Base-by-base conservation (phyloP, 2,113 vertebrate species). In the Serilophus lunatus region DNA sequence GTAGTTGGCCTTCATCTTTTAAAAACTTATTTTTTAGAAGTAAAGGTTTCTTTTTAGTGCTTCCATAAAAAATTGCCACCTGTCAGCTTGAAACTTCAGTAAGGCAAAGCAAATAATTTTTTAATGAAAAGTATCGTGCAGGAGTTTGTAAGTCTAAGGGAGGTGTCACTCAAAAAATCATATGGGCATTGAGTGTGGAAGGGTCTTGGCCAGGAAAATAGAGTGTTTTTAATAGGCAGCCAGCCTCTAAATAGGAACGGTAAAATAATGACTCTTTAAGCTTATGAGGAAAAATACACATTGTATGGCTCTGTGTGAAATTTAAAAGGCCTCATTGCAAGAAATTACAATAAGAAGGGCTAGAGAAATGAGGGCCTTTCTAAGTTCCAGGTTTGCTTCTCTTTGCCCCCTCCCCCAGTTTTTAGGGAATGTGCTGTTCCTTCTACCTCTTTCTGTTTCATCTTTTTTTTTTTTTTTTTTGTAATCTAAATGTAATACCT, bases 101-200 rank as follows among this genome's bases (percentile, higher is more conserved):
- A 95, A 96, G 70, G 95, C 50, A 95, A 96, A 96, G 94, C 84
- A 96, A 97, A 96, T 95, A 95, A 97, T 91, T 86, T 88, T 96
- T 88, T 90, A 95, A 93, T 95, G 95, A 93, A 96, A 94, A 96
- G 69, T 94, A 90, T 79, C 5, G 3, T 9, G 12, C 74, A 15
- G 83, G 88, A 95, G 83, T 92, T 96, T 95, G 74, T 94, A 97
- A 97, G 95, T 97, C 91, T 80, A 63, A 75, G 63, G 96, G 89
- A 86, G 86, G 89, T 97, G 94, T 97, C 94, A 96, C 66, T 94
- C 88, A 96, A 93, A 90, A 93, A 93, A 89, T 44, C 69, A 72
- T 85, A 49, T 82, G 92, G 66, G 36, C 86, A 81, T 23, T 92
- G 85, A 74, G 80, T 9, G 59, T 87, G 66, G 96, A 96, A 93